These are phyloP conservation scores for Illadopsis cleaveri DNA, from an alignment of 2,113 vertebrate species.

Conservation along the genomic window DNA sequence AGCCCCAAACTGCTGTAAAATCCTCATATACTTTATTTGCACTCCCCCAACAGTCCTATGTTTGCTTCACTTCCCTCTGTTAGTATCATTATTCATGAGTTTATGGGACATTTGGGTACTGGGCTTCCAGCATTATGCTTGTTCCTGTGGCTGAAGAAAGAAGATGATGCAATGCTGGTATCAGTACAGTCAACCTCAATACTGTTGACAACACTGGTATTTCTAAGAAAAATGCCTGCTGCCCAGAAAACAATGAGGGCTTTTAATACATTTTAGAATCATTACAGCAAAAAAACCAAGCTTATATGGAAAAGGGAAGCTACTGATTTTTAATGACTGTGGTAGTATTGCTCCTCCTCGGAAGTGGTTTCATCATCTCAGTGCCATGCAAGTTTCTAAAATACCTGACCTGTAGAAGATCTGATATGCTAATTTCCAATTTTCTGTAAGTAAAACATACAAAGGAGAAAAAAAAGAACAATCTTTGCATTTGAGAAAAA, in stretches of 20 bases:
- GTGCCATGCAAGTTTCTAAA: background rate
- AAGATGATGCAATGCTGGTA: background rate
- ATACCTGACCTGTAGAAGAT: background rate
- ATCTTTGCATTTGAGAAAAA: background rate
- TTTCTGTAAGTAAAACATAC: background rate
- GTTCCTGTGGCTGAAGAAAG: background rate
- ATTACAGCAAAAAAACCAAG: background rate
- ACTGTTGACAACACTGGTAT: background rate
- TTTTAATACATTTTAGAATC: background rate
- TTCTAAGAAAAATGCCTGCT: background rate
- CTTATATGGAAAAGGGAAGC: background rate
- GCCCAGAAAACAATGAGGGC: background rate
- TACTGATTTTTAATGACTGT: background rate
- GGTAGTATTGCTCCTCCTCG: background rate
- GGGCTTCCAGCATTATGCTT: background rate
- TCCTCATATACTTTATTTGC: background rate
- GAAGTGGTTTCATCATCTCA: background rate
- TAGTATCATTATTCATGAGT: background rate
- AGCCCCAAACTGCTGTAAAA: background rate
- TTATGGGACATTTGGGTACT: background rate
- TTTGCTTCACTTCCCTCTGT: background rate
- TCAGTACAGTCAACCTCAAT: background rate
- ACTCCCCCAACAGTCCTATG: background rate
- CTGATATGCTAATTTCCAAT: background rate
- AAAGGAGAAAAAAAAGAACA: background rate